Percentiles rank a stretch among this genome's conserved stretches.
Conservation (phyloP, 2,888 invertebrate species). For the Bruchidius siliquastri region DNA sequence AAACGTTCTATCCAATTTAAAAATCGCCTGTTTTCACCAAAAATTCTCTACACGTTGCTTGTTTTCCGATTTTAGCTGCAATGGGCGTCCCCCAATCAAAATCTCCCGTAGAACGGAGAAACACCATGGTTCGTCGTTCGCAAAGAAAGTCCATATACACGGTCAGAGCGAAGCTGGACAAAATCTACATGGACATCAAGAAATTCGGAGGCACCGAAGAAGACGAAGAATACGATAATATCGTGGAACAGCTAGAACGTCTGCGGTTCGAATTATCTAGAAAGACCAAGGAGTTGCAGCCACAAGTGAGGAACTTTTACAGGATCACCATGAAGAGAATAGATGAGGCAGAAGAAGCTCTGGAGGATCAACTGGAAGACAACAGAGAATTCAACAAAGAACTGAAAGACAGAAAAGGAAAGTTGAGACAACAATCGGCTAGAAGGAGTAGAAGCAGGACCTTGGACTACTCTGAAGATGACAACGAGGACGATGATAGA, state of each 20-base stretch:
- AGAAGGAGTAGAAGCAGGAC: not conserved
- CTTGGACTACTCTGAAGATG: not conserved
- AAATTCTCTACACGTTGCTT: not conserved
- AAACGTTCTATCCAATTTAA: too few relatives aligned
- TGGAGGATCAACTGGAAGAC: constrained; percentile 23
- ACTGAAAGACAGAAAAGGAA: constrained; percentile 9
- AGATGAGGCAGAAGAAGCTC: constrained; percentile 22
- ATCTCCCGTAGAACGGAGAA: constrained; percentile 30
- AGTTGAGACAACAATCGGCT: not conserved
- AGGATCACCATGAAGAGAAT: constrained; percentile 22
- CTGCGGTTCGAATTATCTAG: constrained; percentile 20
- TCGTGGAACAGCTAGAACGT: constrained; percentile 22
- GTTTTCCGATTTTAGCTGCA: not conserved
- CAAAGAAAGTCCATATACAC: constrained; percentile 27
- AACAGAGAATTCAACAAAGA: constrained; percentile 19
- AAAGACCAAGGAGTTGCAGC: constrained; percentile 25
- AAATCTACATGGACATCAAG: constrained; percentile 24
- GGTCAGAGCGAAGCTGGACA: constrained; percentile 25
- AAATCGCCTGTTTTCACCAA: too few relatives aligned
- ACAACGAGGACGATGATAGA: not conserved
- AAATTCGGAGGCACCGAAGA: constrained; percentile 27
- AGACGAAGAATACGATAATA: constrained; percentile 18
- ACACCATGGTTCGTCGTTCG: constrained; percentile 27
- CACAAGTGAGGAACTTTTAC: constrained; percentile 25
- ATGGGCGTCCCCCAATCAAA: constrained; percentile 29